Evolutionary conservation across 2,113 vertebrate genomes (phyloP).

Genomic region (Rhinoderma darwinii): DNA sequence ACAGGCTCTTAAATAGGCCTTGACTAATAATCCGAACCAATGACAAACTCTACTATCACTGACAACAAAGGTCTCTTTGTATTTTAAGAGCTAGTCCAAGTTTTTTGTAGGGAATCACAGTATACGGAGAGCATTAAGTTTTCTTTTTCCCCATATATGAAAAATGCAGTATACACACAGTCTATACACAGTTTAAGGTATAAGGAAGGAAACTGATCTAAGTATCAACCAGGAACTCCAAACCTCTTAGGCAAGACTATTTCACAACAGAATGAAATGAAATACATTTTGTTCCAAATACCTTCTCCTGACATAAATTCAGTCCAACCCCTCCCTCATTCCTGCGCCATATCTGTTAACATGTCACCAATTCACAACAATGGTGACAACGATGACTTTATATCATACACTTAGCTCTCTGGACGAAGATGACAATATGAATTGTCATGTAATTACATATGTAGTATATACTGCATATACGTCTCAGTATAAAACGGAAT

Average conservation of each 20-base stretch:
- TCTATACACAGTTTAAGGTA: background rate
- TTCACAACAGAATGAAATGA: background rate
- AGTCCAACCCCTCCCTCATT: background rate
- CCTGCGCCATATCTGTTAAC: background rate
- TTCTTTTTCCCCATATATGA: too few relatives aligned
- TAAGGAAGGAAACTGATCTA: background rate
- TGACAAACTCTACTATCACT: too few relatives aligned
- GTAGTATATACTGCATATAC: background rate
- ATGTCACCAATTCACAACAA: background rate
- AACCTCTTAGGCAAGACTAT: slow-evolving; percentile 12
- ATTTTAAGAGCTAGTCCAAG: too few relatives aligned
- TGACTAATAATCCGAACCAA: too few relatives aligned
- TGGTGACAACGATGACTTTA: background rate
- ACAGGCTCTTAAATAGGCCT: too few relatives aligned
- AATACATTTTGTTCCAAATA: background rate
- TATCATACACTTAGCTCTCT: background rate
- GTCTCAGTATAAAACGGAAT: background rate
- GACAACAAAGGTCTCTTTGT: too few relatives aligned
- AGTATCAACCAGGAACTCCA: background rate
- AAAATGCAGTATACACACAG: too few relatives aligned
- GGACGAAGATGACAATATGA: background rate
- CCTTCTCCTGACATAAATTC: background rate
- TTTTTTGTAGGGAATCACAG: too few relatives aligned
- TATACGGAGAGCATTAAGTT: too few relatives aligned
- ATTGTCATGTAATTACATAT: too few relatives aligned